Base-by-base conservation (phyloP, 2,888 invertebrate species). In the Cheilosia grossa region DNA sequence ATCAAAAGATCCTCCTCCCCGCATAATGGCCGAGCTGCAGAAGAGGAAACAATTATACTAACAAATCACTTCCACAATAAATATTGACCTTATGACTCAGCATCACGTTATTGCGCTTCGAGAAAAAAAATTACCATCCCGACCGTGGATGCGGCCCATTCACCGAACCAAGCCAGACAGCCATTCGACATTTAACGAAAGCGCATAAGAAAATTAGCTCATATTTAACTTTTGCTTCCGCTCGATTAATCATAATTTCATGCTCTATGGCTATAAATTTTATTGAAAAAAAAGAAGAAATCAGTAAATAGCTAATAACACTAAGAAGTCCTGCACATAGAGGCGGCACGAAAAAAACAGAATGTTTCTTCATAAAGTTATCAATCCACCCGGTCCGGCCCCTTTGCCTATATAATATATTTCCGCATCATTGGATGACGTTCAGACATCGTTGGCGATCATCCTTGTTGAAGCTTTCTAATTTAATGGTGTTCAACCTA, bases 221-320 rank as follows among this genome's bases (percentile, higher is more conserved):
- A 75, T 81, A 85, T 85, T 85, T 85, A 85, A 85, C 85, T 85
- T 85, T 70, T 59, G 27, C 75, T 85, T 85, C 85, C 85, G 85
- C 85, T 81, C 85, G 85, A 85, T 85, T 85, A 85, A 85, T 85
- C 85, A 85, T 85, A 85, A 85, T 85, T 85, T 85, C 75, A 85
- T 85, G 81, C 85, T 81, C 49, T 10, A 37, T 13, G 61, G 81
- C 75, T 72, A 85, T 85, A 85, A 85, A 85, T 85, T 85, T 59
- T 58, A 69, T 81, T 59, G 27, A n/a, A 58, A 66, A 61, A 74
- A 72, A 33, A 47, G 3, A 27, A 27, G 5, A 19, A 47, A n/a
- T 19, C 37, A 58, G 15, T 61, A 51, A 63, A 69, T 17, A 58
- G 72, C 61, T 78, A 75, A 66, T 72, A 72, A 54, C 61, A 59